Conservation (phyloP, 2,888 invertebrate genomes). For the Emmelina monodactyla region DNA sequence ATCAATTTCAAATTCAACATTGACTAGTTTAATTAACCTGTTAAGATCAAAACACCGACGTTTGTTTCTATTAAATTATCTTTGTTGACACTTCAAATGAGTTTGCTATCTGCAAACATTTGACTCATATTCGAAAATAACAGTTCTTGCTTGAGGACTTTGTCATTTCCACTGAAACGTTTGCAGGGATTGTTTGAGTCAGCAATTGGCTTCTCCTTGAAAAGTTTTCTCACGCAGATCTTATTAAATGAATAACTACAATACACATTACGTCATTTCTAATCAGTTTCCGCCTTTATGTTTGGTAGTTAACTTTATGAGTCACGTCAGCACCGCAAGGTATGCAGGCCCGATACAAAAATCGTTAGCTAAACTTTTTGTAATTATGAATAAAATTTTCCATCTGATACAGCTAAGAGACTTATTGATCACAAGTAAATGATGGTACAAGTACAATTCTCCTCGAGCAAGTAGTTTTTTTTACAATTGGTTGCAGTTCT, state of each 20-base stretch:
- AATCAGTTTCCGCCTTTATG: conserved; percentile 59
- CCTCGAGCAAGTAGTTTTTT: conserved; percentile 17
- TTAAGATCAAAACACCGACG: no score
- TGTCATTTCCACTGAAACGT: no score
- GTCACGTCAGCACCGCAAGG: conserved; percentile 55
- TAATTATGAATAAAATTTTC: conserved; percentile 27
- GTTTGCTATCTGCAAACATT: not conserved
- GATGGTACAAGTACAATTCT: conserved; percentile 11
- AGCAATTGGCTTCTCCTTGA: conserved; percentile 50
- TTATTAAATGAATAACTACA: conserved; percentile 56
- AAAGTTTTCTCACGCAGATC: conserved; percentile 58
- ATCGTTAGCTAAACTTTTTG: conserved; percentile 9
- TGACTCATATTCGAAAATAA: no score
- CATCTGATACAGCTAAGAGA: no score
- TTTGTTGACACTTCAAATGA: no score
- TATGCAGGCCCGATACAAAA: conserved; percentile 38
- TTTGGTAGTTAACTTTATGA: conserved; percentile 55
- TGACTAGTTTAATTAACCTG: no score
- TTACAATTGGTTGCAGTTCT: conserved; percentile 35
- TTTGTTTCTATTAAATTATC: no score
- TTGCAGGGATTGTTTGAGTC: no score
- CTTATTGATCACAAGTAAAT: no score
- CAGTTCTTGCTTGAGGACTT: no score
- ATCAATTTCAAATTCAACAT: no score
- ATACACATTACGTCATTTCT: conserved; percentile 61